A percentile compares a stretch with the other conserved stretches of the same genome.
Conservation (phyloP, 1,140 invertebrate species). For the Drosophila seguyi region DNA sequence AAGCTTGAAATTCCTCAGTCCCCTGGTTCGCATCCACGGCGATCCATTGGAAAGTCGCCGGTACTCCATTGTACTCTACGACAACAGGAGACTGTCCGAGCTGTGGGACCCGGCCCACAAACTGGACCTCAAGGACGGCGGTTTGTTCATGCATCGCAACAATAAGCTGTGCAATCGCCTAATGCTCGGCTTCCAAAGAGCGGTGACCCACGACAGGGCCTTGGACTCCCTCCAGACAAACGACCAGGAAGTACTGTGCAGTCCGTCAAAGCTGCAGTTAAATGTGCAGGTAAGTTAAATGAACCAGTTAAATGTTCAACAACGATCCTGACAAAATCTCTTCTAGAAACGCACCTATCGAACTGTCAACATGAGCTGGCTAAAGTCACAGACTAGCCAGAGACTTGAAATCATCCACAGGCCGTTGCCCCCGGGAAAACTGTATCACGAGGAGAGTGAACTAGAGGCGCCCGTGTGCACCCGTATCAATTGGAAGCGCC, state of each 20-base stretch:
- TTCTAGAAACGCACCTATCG: conserved; percentile 55
- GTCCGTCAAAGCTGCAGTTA: conserved; percentile 63
- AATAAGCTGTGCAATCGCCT: conserved; percentile 73
- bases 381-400: conserved; percentile 57
- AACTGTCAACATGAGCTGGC: conserved; percentile 56
- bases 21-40: conserved; percentile 54
- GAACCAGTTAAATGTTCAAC: neutral
- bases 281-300: conserved; percentile 18
- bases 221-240: conserved; percentile 67
- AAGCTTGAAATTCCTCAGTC: conserved; percentile 60
- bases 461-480: conserved; percentile 70
- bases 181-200: conserved; percentile 50
- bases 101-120: conserved; percentile 54
- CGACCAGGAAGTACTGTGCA: conserved; percentile 78
- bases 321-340: neutral
- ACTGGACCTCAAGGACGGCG: conserved; percentile 56
- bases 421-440: conserved; percentile 17
- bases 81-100: conserved; percentile 64
- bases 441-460: conserved; percentile 52
- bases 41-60: conserved; percentile 58
- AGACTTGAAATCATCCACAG: conserved; percentile 68
- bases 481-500: conserved; percentile 70
- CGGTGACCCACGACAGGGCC: conserved; percentile 57
- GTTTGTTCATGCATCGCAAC: conserved; percentile 76
- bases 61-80: conserved; percentile 67